A percentile compares a stretch with the other conserved stretches of the same genome.
phyloP scores from a whole-genome alignment of 2,797 vertebrate genomes.

The Limnodromus scolopaceus region DNA sequence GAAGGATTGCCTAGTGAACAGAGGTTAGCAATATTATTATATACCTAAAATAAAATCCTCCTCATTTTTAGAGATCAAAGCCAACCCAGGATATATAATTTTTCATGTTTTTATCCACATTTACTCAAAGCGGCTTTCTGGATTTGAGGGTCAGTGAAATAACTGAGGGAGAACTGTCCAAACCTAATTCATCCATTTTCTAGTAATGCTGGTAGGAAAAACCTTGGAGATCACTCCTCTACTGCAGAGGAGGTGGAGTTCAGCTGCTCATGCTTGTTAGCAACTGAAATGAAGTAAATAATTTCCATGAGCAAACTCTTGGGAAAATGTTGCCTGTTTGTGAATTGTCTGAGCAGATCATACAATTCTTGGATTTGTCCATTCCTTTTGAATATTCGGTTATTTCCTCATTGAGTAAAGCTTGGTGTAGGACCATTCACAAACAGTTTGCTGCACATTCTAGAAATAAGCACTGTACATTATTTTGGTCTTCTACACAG shows the following conservation, averaged over 20 bases:
- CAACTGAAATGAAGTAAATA: conserved; percentile 47
- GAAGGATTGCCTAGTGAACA: conserved; percentile 23
- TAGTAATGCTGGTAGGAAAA: not conserved
- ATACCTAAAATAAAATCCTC: conserved; percentile 16
- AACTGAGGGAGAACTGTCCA: not conserved
- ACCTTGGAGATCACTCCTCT: not conserved
- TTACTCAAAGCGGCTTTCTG: conserved; percentile 3
- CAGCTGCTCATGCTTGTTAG: conserved; percentile 46
- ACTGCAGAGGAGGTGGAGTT: not conserved
- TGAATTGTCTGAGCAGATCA: not conserved
- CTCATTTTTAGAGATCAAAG: conserved; percentile 53
- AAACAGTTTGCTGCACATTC: not conserved
- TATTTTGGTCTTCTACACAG: not conserved
- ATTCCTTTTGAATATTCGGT: not conserved
- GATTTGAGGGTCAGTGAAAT: not conserved
- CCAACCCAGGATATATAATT: not conserved
- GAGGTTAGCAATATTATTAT: conserved; percentile 14
- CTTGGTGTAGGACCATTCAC: not conserved
- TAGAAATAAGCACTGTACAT: not conserved
- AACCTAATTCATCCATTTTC: not conserved
- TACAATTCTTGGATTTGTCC: not conserved
- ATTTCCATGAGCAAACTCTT: conserved; percentile 18
- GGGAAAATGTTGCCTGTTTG: not conserved
- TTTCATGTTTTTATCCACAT: conserved; percentile 25
- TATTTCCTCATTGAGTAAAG: not conserved